Percentiles rank a stretch among this genome's conserved stretches.
Evolutionary conservation across 2,888 invertebrate genomes (phyloP).

Genomic region (Drosophila prostipennis): DNA sequence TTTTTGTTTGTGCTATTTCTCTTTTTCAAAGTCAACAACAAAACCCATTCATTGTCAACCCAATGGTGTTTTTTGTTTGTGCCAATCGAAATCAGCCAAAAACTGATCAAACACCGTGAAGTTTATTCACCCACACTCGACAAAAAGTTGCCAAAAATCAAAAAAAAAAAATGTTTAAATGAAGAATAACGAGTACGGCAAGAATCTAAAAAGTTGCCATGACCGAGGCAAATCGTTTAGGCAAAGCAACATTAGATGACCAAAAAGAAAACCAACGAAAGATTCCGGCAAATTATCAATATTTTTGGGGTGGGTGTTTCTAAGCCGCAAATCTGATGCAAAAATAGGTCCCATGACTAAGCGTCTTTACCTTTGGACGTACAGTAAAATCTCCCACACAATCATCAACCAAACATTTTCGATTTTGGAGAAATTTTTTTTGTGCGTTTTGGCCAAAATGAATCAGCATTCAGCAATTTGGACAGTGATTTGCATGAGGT

Average conservation of each 20-base stretch:
- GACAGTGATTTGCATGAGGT: conserved; percentile 1
- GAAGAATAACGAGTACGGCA: conserved; percentile 42
- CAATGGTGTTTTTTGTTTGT: conserved; percentile 22
- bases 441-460: conserved; percentile 5
- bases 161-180: conserved; percentile 24
- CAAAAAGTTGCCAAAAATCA: conserved; percentile 43
- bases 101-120: conserved; percentile 51
- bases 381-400: conserved; percentile 54
- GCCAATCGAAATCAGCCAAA: conserved; percentile 32
- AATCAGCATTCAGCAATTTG: conserved; percentile 17
- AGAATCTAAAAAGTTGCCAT: conserved; percentile 18
- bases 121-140: conserved; percentile 73
- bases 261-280: conserved; percentile 18
- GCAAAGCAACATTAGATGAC: conserved; percentile 45
- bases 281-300: conserved; percentile 9
- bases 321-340: conserved; percentile 68
- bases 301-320: conserved; percentile 57
- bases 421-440: conserved; percentile 46
- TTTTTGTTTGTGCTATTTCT: conserved; percentile 15
- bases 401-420: conserved; percentile 17
- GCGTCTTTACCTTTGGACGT: conserved; percentile 56
- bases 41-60: conserved; percentile 72
- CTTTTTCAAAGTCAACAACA: conserved; percentile 66
- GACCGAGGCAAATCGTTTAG: conserved; percentile 45
- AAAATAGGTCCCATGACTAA: conserved; percentile 68